Evolutionary conservation across 2,888 invertebrate species (phyloP), one percentile per base, ranked within the genome.

Genomic region (Silvanus unidentatus): DNA sequence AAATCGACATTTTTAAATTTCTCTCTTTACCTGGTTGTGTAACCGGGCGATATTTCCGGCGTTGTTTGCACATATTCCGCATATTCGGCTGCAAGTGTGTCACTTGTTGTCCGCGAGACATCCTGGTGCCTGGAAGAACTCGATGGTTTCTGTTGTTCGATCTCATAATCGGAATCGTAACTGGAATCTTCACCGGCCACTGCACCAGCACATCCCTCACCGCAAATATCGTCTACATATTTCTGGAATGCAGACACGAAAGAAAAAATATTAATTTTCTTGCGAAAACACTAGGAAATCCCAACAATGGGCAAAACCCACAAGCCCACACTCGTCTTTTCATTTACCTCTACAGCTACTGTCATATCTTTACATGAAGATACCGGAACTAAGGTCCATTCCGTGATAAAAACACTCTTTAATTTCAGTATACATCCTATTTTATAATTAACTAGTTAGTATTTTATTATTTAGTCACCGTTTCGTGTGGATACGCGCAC

Each of bases 31-130:
- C 69, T 64, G 44, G 70, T 67, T 36, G 69, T 70, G 53, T 72
- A 72, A 37, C 70, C 71, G 2, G 70, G 67, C 16, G 63, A 62
- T 12, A 62, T 48, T 49, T 69, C 68, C 9, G 61, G 57, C 11
- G 73, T 69, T 39, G 80, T 74, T 42, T 83, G 83, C 57, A 89
- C 84, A 68, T 90, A 89, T 65, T 89, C 89, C 10, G 86, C 87
- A 68, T 86, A 90, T 73, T 91, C 91, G 2, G 87, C 88, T 9
- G 84, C 87, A 61, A 91, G 77, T 1, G 91, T 91, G 68, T 90
- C 90, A 40, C 89, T 89, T 16, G 84, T 81, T 2, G 90, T 90
- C 51, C 90, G 77, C 34, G 86, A 86, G 16, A 90, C 86, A 63
- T 88, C 84, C 53, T 85, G 79, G 70, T 89, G 89, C 27, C 75